phyloP scores from a whole-genome alignment of 2,113 vertebrate species.

The Edolisoma coerulescens region DNA sequence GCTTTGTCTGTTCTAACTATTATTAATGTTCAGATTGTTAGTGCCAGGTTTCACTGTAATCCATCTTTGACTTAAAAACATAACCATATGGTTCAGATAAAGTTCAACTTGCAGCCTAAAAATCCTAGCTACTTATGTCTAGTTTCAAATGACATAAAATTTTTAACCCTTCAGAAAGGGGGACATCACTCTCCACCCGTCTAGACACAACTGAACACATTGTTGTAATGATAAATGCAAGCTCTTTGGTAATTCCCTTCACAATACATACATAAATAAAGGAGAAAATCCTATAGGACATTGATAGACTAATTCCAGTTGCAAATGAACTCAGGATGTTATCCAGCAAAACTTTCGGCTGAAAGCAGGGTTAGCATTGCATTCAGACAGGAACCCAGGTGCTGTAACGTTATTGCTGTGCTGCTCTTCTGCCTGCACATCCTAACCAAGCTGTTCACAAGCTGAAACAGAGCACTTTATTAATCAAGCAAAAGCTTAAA shows the following conservation, averaged over 20 bases:
- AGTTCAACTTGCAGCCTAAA: neutral
- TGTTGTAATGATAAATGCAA: neutral
- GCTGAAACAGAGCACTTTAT: neutral
- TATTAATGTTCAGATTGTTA: neutral
- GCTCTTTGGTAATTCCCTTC: neutral
- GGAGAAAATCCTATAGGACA: neutral
- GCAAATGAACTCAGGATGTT: neutral
- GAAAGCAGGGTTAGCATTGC: neutral
- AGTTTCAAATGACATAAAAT: neutral
- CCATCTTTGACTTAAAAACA: neutral
- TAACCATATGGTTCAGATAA: neutral
- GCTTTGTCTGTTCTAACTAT: neutral
- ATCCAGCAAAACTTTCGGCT: neutral
- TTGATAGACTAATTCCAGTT: neutral
- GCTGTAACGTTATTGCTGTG: neutral
- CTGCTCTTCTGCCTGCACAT: neutral
- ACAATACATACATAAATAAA: neutral
- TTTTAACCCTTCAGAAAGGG: neutral
- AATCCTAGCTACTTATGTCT: neutral
- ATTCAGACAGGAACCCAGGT: neutral
- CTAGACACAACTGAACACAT: neutral
- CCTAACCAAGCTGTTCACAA: neutral
- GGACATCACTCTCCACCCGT: neutral
- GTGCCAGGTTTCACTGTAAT: neutral
- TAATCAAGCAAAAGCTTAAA: neutral